These are phyloP conservation scores for Sceloporus undulatus DNA, from an alignment of 2,113 vertebrate genomes.

Conservation along the genomic window DNA sequence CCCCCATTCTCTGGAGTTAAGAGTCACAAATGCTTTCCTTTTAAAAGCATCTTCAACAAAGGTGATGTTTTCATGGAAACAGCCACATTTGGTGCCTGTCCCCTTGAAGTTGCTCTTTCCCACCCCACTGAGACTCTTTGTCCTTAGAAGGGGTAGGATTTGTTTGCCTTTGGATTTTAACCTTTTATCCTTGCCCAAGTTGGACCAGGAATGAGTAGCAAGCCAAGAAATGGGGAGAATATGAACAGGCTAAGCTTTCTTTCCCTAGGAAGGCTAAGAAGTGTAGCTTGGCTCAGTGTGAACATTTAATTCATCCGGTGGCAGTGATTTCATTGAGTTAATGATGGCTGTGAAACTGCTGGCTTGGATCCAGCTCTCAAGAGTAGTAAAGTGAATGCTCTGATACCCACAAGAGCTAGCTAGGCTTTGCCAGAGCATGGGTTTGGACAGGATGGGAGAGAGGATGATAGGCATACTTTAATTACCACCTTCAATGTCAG, in stretches of 20 bases:
- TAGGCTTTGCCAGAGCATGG: neutral
- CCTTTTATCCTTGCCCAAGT: constrained; percentile 36
- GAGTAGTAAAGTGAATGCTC: neutral
- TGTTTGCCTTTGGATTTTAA: constrained; percentile 31
- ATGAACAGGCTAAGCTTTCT: constrained; percentile 40
- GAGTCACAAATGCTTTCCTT: constrained; percentile 16
- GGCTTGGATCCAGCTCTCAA: constrained; percentile 40
- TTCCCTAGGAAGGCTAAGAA: constrained; percentile 13
- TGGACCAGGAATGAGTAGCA: neutral
- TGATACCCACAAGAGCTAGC: constrained; percentile 3
- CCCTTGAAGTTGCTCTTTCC: constrained; percentile 7
- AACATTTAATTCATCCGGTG: constrained; percentile 22
- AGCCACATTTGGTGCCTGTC: neutral
- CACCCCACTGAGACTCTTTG: constrained; percentile 20
- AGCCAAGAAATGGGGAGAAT: constrained; percentile 14
- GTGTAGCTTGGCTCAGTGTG: neutral
- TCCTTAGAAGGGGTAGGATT: constrained; percentile 2
- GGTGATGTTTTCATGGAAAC: constrained; percentile 30
- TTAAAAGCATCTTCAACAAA: constrained; percentile 18
- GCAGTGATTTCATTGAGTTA: constrained; percentile 44
- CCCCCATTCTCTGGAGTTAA: neutral
- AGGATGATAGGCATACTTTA: neutral
- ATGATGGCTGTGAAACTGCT: constrained; percentile 21
- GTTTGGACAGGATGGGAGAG: too few species aligned
- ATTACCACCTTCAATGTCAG: neutral